These are phyloP conservation scores for Aegithalos caudatus DNA, from an alignment of 2,113 vertebrate genomes.

Conservation along the genomic window DNA sequence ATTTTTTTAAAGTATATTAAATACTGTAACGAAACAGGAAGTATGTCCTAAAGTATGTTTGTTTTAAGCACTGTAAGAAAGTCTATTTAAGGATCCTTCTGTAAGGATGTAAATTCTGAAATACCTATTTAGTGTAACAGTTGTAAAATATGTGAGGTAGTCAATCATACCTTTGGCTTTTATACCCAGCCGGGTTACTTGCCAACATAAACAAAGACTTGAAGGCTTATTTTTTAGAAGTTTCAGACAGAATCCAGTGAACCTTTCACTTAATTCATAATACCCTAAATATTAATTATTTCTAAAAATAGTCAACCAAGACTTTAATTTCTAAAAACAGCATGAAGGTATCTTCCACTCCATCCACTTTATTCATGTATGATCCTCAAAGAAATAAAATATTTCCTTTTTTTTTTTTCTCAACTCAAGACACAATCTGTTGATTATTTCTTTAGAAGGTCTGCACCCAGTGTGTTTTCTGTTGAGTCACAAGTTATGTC, in stretches of 20 bases:
- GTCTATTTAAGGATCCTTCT: constrained; percentile 41
- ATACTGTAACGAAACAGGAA: constrained; percentile 33
- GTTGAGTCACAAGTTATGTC: neutral
- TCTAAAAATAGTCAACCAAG: neutral
- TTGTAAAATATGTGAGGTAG: constrained; percentile 47
- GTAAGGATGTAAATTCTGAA: constrained; percentile 33
- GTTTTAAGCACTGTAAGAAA: neutral
- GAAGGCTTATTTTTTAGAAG: constrained; percentile 36
- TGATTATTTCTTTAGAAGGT: neutral
- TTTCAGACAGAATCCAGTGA: constrained; percentile 36
- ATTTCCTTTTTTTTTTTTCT: neutral
- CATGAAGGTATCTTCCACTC: neutral
- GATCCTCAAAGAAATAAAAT: neutral
- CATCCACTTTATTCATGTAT: neutral
- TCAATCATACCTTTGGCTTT: constrained; percentile 48
- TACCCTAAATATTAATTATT: constrained; percentile 8
- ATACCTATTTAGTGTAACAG: constrained; percentile 31
- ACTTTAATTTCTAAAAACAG: neutral
- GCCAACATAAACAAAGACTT: constrained; percentile 53
- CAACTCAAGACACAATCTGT: neutral
- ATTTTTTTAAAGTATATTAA: neutral
- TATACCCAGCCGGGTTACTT: neutral
- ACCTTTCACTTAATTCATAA: constrained; percentile 23
- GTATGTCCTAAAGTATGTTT: neutral
- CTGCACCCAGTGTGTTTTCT: neutral